A percentile compares a stretch with the other conserved stretches of the same genome.
phyloP scores from a whole-genome alignment of 2,888 invertebrate genomes.

The Rhimphoctona megacephalus region DNA sequence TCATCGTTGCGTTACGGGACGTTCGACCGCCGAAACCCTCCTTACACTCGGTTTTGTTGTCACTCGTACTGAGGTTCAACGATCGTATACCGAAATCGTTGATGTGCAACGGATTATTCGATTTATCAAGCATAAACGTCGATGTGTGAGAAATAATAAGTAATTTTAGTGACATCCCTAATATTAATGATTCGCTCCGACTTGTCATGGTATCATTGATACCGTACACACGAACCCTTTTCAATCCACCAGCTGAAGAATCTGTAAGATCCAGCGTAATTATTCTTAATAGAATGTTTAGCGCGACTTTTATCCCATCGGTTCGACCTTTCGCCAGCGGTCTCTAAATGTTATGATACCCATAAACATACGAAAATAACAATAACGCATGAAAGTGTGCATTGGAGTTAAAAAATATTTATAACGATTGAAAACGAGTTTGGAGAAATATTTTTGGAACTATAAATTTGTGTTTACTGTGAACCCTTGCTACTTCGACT shows the following conservation, averaged over 20 bases:
- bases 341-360: background rate
- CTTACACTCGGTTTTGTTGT: constrained; percentile 28
- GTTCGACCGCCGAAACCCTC: constrained; percentile 39
- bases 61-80: background rate
- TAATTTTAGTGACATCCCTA: background rate
- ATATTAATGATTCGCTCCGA: background rate
- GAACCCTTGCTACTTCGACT: background rate
- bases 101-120: background rate
- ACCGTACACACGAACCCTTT: background rate
- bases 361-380: constrained; percentile 4
- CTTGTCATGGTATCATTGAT: background rate
- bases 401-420: background rate
- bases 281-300: background rate
- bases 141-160: background rate
- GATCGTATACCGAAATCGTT: background rate
- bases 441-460: background rate
- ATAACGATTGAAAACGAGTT: constrained; percentile 11
- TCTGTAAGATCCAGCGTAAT: constrained; percentile 15
- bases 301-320: background rate
- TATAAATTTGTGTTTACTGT: constrained; percentile 12
- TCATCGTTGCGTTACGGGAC: constrained; percentile 66
- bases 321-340: background rate
- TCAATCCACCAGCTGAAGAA: background rate
- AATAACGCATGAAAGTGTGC: background rate
- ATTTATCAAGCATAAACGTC: background rate